phyloP scores from a whole-genome alignment of 2,797 vertebrate species.

The Prunella strophiata region DNA sequence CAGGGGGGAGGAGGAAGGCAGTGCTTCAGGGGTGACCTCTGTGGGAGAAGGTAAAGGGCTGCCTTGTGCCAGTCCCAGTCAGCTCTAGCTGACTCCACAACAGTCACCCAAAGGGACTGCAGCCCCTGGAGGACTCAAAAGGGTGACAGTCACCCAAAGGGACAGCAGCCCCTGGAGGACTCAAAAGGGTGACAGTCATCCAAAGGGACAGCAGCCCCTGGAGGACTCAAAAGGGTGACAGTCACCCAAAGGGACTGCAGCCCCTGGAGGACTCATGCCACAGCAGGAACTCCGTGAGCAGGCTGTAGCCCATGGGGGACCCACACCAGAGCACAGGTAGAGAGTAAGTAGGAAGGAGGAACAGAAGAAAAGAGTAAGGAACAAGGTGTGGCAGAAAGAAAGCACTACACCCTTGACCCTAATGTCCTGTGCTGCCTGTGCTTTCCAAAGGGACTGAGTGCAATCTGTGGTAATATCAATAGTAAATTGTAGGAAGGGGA shows the following conservation, averaged over 20 bases:
- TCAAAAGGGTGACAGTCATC: neutral
- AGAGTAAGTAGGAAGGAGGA: neutral
- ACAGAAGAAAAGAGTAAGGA: neutral
- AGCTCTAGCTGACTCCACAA: neutral
- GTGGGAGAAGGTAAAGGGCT: neutral
- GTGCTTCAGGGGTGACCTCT: neutral
- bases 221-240: neutral
- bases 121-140: neutral
- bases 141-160: too few species aligned
- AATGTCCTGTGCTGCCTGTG: neutral
- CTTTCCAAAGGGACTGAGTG: neutral
- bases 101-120: neutral
- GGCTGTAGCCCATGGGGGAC: neutral
- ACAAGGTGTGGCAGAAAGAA: neutral
- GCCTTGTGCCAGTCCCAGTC: neutral
- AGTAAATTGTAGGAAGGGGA: neutral
- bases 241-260: too few species aligned
- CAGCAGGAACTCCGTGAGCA: neutral
- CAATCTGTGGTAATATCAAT: neutral
- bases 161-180: neutral
- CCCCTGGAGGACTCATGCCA: neutral
- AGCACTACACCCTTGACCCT: neutral
- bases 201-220: neutral
- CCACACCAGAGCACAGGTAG: neutral
- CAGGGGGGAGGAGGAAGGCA: rapidly evolving